These are phyloP conservation scores for Stenoptilia bipunctidactyla DNA, from an alignment of 2,888 invertebrate species.

Conservation along the genomic window DNA sequence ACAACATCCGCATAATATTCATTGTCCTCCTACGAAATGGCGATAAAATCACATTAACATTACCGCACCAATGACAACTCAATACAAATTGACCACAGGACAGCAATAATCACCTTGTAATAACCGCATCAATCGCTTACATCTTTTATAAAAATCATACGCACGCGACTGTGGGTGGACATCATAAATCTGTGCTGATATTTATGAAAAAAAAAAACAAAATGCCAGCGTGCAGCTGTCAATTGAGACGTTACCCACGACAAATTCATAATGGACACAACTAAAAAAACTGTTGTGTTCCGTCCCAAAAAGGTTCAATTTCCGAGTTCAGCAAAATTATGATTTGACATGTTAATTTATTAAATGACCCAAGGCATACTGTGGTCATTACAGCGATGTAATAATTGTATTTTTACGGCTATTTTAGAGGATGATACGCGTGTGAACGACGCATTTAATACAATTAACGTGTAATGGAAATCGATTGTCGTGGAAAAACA, in stretches of 20 bases:
- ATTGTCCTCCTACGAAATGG: not conserved
- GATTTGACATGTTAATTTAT: constrained; percentile 1
- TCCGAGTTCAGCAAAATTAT: not conserved
- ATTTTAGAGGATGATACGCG: constrained; percentile 27
- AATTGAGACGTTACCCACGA: constrained; percentile 44
- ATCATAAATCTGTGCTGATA: constrained; percentile 27
- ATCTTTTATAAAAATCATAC: constrained; percentile 17
- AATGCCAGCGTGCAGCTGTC: constrained; percentile 56
- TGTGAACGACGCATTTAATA: constrained; percentile 46
- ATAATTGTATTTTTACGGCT: constrained; percentile 8
- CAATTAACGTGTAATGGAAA: constrained; percentile 43
- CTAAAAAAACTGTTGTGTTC: not conserved
- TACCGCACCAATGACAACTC: constrained; percentile 7
- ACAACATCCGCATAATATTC: too few relatives aligned
- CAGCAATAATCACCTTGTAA: constrained; percentile 34
- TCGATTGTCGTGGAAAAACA: constrained; percentile 59
- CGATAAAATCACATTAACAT: not conserved
- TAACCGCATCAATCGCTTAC: constrained; percentile 18
- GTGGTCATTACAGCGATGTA: constrained; percentile 13
- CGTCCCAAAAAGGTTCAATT: constrained; percentile 6
- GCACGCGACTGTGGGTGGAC: constrained; percentile 33
- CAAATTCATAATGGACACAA: constrained; percentile 12
- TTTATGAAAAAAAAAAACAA: constrained; percentile 28
- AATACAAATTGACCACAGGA: constrained; percentile 21
- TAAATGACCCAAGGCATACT: constrained; percentile 6